Base-by-base conservation (phyloP, 1,140 invertebrate genomes). In the Calephelis virginiensis region DNA sequence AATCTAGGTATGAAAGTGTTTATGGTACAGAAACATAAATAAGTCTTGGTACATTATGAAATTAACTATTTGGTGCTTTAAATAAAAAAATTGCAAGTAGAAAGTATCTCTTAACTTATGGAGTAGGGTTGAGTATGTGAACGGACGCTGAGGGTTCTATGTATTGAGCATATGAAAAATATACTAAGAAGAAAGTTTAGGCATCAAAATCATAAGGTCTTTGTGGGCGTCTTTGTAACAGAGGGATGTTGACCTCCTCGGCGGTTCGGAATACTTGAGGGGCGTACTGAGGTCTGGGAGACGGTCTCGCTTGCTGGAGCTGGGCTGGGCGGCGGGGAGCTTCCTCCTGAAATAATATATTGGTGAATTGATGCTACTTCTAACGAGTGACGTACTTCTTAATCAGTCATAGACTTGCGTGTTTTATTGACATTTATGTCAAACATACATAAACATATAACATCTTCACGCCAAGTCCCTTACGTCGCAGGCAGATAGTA, bases 181-280 rank as follows among this genome's bases (percentile, higher is more conserved):
- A 37, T 38, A 8, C 45, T 17, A 63, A 17, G n/a, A 8, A 62
- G 61, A 50, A 66, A 60, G 49, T 17, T 81, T 91, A 89, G 70
- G 83, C 86, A 59, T 90, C 87, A 64, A 90, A 91, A 59, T 92
- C 91, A 72, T 90, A 91, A 45, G 90, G 89, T 50, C 90, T 84
- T 38, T 90, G 85, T 0, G 89, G 84, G 50, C 89, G 89, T 71
- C 96, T 93, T 74, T 96, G 95, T 63, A 95, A 94, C 43, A 97
- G 91, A 1, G 96, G 96, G 69, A 97, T 97, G 81, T 97, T 97
- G 1, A 97, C 95, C 80, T 96, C 95, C 82, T 97, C 96, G 2
- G 96, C 95, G 14, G 95, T 95, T 68, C 95, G 94, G 83, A 96
- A 97, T 7, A 96, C 96, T 81, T 96, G 95, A 9, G 89, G 72